Evolutionary conservation across 2,888 invertebrate genomes (phyloP), one percentile per base, ranked within the genome.

Genomic region (Drosophila ezoana): DNA sequence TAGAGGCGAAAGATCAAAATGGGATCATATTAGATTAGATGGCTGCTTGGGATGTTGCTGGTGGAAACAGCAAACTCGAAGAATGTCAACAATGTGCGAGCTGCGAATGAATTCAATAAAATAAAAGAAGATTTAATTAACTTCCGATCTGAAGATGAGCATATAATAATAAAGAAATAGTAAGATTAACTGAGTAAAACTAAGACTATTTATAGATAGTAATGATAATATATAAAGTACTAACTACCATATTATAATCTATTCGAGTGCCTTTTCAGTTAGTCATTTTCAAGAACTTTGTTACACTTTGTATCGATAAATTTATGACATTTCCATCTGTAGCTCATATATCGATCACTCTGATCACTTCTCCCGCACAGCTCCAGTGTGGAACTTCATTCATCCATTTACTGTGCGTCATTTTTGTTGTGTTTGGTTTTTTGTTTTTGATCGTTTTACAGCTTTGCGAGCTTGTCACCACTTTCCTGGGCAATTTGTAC

Each of bases 401-500:
- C 77, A 59, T 61, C 52, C 53, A 61, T 71, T 69, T 78, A 67
- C 72, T 71, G 84, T 84, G 79, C 68, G 48, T 72, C 65, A 57
- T 52, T 71, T 64, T 67, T 28, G 20, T 49, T 37, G 35, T 40
- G 32, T 20, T 32, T 51, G 28, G 47, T 54, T 59, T 61, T 40
- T 59, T 72, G 61, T 51, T 54, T 44, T 62, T 63, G 62, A 65
- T 66, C 68, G 65, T 67, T 76, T 66, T 43, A 79, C 68, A 68
- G 63, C 75, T 66, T 28, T 78, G 58, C 61, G 47, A 59, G 74
- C 88, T 90, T 83, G 86, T 89, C 85, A 89, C 90, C 90, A 90
- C 89, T 90, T 87, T 89, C 74, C 77, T 77, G 81, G 73, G 87
- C 81, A 89, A 89, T 90, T 90, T 89, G 89, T 86, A 87, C 78